These are phyloP conservation scores for Gerris lacustris DNA, from an alignment of 2,888 invertebrate species.

Conservation along the genomic window DNA sequence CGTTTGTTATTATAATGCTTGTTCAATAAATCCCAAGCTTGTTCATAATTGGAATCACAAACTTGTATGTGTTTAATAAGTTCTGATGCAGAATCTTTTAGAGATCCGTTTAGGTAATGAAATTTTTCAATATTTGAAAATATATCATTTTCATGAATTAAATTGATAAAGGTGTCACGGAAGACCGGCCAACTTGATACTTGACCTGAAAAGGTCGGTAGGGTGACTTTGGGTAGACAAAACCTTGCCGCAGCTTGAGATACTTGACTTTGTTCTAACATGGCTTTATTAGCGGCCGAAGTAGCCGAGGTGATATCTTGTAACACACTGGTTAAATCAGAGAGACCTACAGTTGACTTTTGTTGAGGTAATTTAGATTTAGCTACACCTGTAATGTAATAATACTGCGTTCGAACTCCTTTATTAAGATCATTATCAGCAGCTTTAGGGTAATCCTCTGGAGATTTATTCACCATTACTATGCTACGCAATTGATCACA, in stretches of 20 bases:
- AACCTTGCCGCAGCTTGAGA: neutral
- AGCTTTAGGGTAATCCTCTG: neutral
- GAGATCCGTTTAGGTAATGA: neutral
- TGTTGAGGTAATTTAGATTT: neutral
- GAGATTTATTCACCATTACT: neutral
- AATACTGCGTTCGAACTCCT: neutral
- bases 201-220: neutral
- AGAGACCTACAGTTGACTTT: neutral
- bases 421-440: neutral
- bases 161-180: neutral
- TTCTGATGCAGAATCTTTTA: neutral
- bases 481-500: neutral
- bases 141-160: neutral
- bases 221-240: neutral
- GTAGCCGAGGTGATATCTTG: neutral
- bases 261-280: conserved; percentile 1
- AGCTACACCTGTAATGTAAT: neutral
- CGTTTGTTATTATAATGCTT: neutral
- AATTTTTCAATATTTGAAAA: no score
- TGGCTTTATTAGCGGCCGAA: neutral
- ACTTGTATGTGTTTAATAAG: neutral
- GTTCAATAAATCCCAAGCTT: neutral
- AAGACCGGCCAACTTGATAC: neutral
- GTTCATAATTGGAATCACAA: neutral
- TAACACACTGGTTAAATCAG: neutral